Evolutionary conservation across 2,888 invertebrate genomes (phyloP), one percentile per base, ranked within the genome.

Genomic region (Anoplius nigerrimus): DNA sequence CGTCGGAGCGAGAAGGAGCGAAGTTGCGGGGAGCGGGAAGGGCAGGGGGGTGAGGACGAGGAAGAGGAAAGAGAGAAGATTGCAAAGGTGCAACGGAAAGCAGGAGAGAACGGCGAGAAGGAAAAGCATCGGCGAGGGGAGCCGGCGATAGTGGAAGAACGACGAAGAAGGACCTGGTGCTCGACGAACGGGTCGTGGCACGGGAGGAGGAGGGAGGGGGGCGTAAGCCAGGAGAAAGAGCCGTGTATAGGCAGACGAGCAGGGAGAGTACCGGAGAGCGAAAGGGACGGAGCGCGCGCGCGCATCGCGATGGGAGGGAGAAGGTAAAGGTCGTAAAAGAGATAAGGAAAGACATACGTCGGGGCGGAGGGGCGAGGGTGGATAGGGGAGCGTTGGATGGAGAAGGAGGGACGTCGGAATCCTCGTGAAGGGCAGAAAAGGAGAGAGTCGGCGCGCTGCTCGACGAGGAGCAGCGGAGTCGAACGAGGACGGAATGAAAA

Each of bases 351-450:
- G 34, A 34, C 34, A 34, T 34, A 34, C 34, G 34, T 34, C 16
- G 65, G 56, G 46, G 65, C 58, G 59, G 27, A n/a, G 11, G 18
- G 22, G n/a, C n/a, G n/a, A n/a, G 27, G n/a, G 18, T 15, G 24
- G 21, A 15, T 22, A 16, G 21, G 63, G 48, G 42, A 34, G 51
- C 16, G 52, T 57, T 8, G 42, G 8, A 11, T 20, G 56, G 13
- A 48, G 16, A 51, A 52, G 27, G 57, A 16, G 1, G 13, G 22
- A 34, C 11, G 11, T 34, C 11, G 34, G 34, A 3, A 34, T 34
- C 34, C 34, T 34, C 34, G 59, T 59, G 62, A 60, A 58, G 55
- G 59, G 42, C 43, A 48, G 52, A 51, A 58, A 42, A 52, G 55
- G 54, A 53, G 57, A 51, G 55, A 20, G 21, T n/a, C 34, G 11